Evolutionary conservation across 1,140 invertebrate genomes (phyloP).

Genomic region (Patella vulgata): DNA sequence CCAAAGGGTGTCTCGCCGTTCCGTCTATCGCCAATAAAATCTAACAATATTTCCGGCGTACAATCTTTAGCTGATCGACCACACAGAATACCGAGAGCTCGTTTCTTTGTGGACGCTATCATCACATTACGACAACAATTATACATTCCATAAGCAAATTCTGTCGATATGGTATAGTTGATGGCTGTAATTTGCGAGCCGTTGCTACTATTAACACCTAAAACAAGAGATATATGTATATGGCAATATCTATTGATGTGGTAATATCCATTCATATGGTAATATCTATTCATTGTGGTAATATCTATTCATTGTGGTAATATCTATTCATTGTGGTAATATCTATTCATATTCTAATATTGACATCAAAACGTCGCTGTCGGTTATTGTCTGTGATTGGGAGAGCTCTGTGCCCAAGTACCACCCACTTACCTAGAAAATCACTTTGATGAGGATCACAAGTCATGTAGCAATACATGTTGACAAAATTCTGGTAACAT

Average conservation of each 20-base stretch:
- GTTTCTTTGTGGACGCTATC: conserved; percentile 79
- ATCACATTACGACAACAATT: conserved; percentile 86
- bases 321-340: no score
- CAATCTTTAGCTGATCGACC: conserved; percentile 69
- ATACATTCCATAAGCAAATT: conserved; percentile 79
- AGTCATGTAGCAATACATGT: conserved; percentile 84
- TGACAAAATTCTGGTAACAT: conserved; percentile 84
- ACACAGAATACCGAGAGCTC: conserved; percentile 83
- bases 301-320: no score
- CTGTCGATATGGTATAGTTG: conserved; percentile 71
- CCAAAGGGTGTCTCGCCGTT: conserved; percentile 83
- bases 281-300: no score
- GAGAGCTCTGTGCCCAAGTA: no score
- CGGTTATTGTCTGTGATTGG: no score
- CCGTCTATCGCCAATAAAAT: conserved; percentile 75
- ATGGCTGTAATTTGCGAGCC: conserved; percentile 71
- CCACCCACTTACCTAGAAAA: conserved; percentile 73
- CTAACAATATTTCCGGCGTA: conserved; percentile 51
- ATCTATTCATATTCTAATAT: no score
- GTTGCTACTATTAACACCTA: no score
- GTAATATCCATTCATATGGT: no score
- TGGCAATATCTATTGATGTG: no score
- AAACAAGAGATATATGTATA: no score
- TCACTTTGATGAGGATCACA: conserved; percentile 82
- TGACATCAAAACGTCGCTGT: no score